Base-by-base conservation (phyloP, 2,888 invertebrate species). In the Ochropacha duplaris region DNA sequence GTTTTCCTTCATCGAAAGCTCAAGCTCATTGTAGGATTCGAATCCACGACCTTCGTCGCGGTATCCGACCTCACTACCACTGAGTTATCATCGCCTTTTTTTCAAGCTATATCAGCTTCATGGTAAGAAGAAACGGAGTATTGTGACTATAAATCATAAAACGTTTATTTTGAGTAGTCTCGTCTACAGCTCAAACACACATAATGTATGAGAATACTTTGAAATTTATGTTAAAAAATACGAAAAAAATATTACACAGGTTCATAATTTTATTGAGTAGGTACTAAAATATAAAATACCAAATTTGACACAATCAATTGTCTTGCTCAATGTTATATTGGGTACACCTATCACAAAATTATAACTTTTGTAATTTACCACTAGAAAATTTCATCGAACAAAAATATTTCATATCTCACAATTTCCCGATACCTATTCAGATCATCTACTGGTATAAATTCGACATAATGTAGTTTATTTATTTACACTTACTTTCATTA, bases 211-310 rank as follows among this genome's bases (percentile, higher is more conserved):
- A 8, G 26, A 26, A 6, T 26, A 26, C 26, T 4, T 6, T 16
- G 9, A 44, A 19, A 44, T 5, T 8, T 19, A 16, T 6, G 2
- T 34, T n/a, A 22, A 22, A 8, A 22, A 49, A 31, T 16, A 31
- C 54, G 39, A 11, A 54, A 63, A 58, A 64, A 65, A 69, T 51
- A 50, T n/a, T 58, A 57, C 34, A 61, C 56, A 66, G 71, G 76
- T 79, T 78, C 71, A 83, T 76, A 80, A 77, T 72, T 87, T 87
- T 88, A 87, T 84, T 87, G 68, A 72, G 76, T 81, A 80, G 68
- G 72, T 80, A 79, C 75, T 81, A 81, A 82, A 79, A 81, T 82
- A 83, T 77, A 81, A 73, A 81, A 80, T 81, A 76, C 78, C 79
- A 78, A 78, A 79, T 84, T 86, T 87, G 84, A 87, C 83, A 86